Conservation (phyloP, 2,113 vertebrate genomes). For the Gambusia holbrooki region DNA sequence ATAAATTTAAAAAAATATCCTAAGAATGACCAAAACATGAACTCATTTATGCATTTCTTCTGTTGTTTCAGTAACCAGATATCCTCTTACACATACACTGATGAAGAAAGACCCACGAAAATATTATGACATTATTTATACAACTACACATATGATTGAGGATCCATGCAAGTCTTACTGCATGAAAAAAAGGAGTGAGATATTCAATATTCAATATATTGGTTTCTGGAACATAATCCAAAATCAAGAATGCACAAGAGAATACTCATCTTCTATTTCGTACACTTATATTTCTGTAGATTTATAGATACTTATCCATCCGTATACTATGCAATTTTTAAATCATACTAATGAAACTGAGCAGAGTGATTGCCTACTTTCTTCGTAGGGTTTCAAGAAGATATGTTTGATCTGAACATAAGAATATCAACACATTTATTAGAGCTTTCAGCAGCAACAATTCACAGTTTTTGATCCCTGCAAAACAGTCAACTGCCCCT, state of each 20-base stretch:
- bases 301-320: too few relatives aligned
- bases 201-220: neutral
- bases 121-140: neutral
- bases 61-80: neutral
- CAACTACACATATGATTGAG: neutral
- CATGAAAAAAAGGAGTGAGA: neutral
- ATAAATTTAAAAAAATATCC: neutral
- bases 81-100: neutral
- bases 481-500: neutral
- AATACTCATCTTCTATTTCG: too few relatives aligned
- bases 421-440: neutral
- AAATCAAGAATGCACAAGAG: neutral
- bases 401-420: neutral
- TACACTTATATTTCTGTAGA: too few relatives aligned
- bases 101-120: neutral
- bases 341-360: neutral
- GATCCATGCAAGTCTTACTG: too few relatives aligned
- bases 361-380: neutral
- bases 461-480: constrained; percentile 12
- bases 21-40: neutral
- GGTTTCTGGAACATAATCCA: neutral
- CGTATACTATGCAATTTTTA: neutral
- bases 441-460: neutral
- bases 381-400: neutral
- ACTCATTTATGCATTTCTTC: neutral